Percentiles rank a stretch among this genome's conserved stretches.
Evolutionary conservation across 2,888 invertebrate species (phyloP).

Genomic region (Agrotis ipsilon): DNA sequence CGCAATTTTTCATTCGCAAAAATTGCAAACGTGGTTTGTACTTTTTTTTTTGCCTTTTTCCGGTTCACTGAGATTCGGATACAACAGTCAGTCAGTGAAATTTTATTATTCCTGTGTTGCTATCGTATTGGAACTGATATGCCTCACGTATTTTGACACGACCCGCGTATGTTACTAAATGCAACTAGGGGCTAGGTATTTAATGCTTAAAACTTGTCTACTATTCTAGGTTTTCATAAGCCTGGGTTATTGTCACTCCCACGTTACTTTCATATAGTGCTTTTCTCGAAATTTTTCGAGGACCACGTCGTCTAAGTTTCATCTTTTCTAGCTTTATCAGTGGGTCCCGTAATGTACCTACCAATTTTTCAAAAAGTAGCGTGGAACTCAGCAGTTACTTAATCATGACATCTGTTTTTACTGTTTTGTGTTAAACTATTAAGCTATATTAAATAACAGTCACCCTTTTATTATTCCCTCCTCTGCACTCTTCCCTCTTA

Average conservation of each 20-base stretch:
- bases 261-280: too few relatives aligned
- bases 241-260: too few relatives aligned
- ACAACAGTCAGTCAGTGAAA: conserved; percentile 58
- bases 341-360: neutral
- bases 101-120: conserved; percentile 60
- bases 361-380: neutral
- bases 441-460: too few relatives aligned
- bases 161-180: neutral
- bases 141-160: neutral
- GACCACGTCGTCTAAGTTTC: too few relatives aligned
- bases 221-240: too few relatives aligned
- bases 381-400: neutral
- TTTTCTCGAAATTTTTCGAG: too few relatives aligned
- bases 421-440: too few relatives aligned
- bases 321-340: too few relatives aligned
- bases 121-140: conserved; percentile 37
- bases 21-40: conserved; percentile 60
- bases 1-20: conserved; percentile 63
- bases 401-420: too few relatives aligned
- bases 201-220: too few relatives aligned
- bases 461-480: too few relatives aligned
- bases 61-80: conserved; percentile 64
- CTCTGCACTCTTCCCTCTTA: too few relatives aligned
- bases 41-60: conserved; percentile 59
- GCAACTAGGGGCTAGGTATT: neutral